Evolutionary conservation across 2,797 vertebrate genomes (phyloP).

Genomic region (Rallus crepitans): DNA sequence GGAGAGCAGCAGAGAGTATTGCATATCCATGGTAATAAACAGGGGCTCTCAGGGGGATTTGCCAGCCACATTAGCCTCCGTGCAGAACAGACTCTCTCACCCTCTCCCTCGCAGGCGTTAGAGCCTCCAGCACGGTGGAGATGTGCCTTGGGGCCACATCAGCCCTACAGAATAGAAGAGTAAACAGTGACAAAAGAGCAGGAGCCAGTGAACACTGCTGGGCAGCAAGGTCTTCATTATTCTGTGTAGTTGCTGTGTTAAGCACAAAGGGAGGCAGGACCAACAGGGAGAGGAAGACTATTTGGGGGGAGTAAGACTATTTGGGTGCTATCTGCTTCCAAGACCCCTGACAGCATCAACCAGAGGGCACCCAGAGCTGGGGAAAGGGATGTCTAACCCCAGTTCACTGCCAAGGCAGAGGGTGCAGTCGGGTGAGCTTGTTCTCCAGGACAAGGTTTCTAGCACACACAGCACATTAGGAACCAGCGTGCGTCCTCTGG

Average conservation of each 20-base stretch:
- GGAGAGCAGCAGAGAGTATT: slow-evolving; percentile 12
- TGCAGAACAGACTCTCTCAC: slow-evolving; percentile 37
- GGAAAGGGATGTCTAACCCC: background rate
- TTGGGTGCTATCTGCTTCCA: background rate
- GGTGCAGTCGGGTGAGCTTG: background rate
- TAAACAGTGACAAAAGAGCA: background rate
- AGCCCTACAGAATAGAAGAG: background rate
- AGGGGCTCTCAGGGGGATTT: slow-evolving; percentile 49
- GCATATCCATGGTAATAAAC: slow-evolving; percentile 25
- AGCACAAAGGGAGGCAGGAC: background rate
- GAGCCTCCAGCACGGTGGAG: background rate
- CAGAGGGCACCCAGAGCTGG: background rate
- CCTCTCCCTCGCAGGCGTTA: background rate
- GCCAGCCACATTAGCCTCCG: slow-evolving; percentile 4
- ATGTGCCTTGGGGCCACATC: background rate
- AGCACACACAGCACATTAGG: background rate
- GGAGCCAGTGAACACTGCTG: background rate
- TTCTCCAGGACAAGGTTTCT: background rate
- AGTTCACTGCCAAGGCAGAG: background rate
- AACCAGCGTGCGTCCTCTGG: background rate
- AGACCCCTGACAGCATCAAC: background rate
- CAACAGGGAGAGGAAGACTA: background rate
- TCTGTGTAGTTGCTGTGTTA: background rate
- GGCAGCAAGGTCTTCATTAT: background rate
- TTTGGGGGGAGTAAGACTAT: rapidly evolving